Percentiles rank a stretch among this genome's conserved stretches.
Conservation (phyloP, 2,113 vertebrate species). For the Serilophus lunatus region DNA sequence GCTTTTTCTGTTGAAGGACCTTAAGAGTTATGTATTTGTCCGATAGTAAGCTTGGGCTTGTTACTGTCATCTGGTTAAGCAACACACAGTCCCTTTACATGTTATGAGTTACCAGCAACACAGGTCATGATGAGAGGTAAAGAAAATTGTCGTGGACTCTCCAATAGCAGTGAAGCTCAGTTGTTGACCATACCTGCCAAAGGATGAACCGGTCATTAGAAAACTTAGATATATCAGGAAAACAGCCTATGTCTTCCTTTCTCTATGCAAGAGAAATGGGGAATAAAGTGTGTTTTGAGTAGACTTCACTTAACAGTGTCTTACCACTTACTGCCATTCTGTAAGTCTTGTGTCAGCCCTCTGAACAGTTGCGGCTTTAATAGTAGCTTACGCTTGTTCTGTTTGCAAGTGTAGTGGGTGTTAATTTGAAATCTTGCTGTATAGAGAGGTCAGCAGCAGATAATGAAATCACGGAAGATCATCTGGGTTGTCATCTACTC, state of each 20-base stretch:
- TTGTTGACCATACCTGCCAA: background rate
- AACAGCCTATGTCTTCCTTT: background rate
- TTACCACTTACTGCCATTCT: background rate
- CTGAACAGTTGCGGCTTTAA: background rate
- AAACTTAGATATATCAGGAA: background rate
- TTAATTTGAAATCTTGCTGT: background rate
- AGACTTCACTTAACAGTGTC: background rate
- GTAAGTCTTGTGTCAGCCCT: background rate
- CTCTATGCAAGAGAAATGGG: background rate
- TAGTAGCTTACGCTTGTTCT: background rate
- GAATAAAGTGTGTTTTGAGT: background rate
- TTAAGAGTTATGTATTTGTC: background rate
- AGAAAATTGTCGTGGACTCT: background rate
- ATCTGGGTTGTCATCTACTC: background rate
- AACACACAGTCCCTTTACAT: background rate
- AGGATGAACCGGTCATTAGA: background rate
- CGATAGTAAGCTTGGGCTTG: background rate
- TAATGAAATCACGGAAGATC: background rate
- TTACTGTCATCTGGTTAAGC: background rate
- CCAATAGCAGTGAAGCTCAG: background rate
- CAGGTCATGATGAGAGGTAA: background rate
- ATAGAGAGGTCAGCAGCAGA: background rate
- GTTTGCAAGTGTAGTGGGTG: background rate
- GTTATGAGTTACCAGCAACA: background rate
- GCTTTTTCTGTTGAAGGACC: background rate